Evolutionary conservation across 2,888 invertebrate genomes (phyloP), one percentile per base, ranked within the genome.

Genomic region (Frankliniella intonsa): DNA sequence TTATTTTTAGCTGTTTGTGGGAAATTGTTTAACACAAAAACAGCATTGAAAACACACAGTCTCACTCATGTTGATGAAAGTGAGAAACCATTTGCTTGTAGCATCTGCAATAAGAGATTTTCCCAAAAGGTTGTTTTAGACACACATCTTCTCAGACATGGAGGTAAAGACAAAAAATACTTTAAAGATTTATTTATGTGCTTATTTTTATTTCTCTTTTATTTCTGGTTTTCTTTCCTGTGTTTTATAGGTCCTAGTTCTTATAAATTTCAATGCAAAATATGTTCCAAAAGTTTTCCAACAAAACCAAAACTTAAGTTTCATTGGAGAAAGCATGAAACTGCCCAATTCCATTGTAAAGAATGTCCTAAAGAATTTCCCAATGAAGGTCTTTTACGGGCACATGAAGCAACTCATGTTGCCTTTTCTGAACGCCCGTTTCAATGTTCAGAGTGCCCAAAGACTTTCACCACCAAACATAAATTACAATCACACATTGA

Each of bases 1-100:
- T 81, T 38, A 2, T 82, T 80, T 69, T 27, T 83, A 84, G 84
- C 82, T 55, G 82, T 82, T 25, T 84, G 84, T 80, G 84, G 84
- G 49, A 84, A 84, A 82, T 82, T 83, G 80, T 84, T 84, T 83
- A 82, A 82, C 17, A 81, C 83, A 14, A 82, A 83, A 81, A 82
- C 82, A 22, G 83, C 84, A 17, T 80, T 91, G 49, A 88, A 89
- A 80, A 87, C 90, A 84, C 91, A 91, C 84, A 87, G 89, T 81
- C 89, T 89, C 82, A 87, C 87, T 14, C 90, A 91, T 84, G 69
- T 22, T 0, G 69, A 76, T 76, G 86, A 85, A 9, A 87, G 86
- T 12, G 86, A 87, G 62, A 87, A 87, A 65, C 87, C 88, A 81
- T 86, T 88, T 83, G 86, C 85, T 10, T 89, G 89, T 82, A 86